These are phyloP conservation scores for Eristalis tenax DNA, from an alignment of 2,888 invertebrate species.

Conservation along the genomic window DNA sequence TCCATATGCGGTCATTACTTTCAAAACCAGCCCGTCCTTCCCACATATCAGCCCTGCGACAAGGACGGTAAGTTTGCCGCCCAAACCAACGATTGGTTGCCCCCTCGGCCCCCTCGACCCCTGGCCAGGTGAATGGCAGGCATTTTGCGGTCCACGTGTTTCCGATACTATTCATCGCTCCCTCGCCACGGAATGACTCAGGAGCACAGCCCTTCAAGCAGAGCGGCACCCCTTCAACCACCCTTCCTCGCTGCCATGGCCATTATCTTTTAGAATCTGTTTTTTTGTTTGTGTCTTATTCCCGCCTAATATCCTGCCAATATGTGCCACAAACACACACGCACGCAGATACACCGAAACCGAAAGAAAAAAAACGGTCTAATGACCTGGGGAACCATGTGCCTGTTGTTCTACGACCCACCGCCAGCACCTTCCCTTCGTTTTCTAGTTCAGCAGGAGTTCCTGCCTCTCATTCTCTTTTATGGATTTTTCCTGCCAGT, in stretches of 20 bases:
- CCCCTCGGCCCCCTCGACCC: not conserved
- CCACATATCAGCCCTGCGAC: not conserved
- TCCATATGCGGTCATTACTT: not conserved
- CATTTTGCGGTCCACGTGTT: conserved; percentile 7
- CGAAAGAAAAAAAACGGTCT: not conserved
- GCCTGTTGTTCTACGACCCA: not conserved
- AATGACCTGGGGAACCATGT: not conserved
- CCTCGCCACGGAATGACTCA: not conserved
- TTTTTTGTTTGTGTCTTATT: not conserved
- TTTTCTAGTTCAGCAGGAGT: not conserved
- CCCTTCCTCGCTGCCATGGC: not conserved
- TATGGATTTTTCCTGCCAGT: not conserved
- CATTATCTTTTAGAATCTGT: not conserved
- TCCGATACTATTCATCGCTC: conserved; percentile 27
- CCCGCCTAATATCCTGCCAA: not conserved
- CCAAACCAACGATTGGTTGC: too few species aligned
- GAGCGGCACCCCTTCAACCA: conserved; percentile 30
- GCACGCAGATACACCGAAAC: not conserved
- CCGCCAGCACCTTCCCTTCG: not conserved
- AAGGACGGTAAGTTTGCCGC: not conserved
- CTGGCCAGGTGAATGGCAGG: not conserved
- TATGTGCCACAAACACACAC: not conserved
- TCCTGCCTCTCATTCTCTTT: not conserved
- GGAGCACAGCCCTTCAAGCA: conserved; percentile 27
- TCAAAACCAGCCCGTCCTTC: not conserved